Percentiles rank a stretch among this genome's conserved stretches.
Evolutionary conservation across 1,140 invertebrate species (phyloP).

Genomic region (Cataglyphis hispanica): DNA sequence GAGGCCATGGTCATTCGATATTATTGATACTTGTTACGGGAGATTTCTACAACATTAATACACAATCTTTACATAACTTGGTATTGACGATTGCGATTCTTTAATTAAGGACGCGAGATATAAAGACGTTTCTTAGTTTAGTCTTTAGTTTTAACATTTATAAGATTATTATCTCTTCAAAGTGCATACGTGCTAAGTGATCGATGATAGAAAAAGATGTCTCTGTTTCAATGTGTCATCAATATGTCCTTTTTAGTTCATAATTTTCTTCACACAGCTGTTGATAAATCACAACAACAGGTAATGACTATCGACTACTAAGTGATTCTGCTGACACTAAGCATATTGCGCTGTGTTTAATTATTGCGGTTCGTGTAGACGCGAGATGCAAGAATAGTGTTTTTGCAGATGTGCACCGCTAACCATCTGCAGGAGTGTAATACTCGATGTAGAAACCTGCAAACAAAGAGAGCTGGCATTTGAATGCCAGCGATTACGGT

Average conservation of each 20-base stretch:
- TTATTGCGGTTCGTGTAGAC: conserved; percentile 54
- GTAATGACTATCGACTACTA: conserved; percentile 46
- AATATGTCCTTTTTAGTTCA: background rate
- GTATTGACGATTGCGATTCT: conserved; percentile 5
- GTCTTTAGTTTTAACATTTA: conserved; percentile 3
- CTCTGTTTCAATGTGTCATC: conserved; percentile 40
- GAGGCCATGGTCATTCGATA: conserved; percentile 45
- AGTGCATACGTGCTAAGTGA: background rate
- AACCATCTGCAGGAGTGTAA: conserved; percentile 64
- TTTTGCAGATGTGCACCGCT: conserved; percentile 12
- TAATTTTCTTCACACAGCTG: conserved; percentile 63
- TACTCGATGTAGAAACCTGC: conserved; percentile 64
- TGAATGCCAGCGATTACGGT: conserved; percentile 74
- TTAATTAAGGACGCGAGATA: conserved; percentile 25
- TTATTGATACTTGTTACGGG: conserved; percentile 22
- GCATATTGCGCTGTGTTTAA: conserved; percentile 29
- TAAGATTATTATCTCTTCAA: conserved; percentile 5
- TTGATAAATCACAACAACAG: conserved; percentile 53
- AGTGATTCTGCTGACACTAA: conserved; percentile 20
- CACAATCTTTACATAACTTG: conserved; percentile 30
- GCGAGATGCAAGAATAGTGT: conserved; percentile 2
- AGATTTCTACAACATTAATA: background rate
- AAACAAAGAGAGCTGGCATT: conserved; percentile 80
- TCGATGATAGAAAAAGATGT: conserved; percentile 41
- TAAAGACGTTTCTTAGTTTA: background rate